Conservation (phyloP, 2,113 vertebrate genomes). For the Potamarius usumacintae region DNA sequence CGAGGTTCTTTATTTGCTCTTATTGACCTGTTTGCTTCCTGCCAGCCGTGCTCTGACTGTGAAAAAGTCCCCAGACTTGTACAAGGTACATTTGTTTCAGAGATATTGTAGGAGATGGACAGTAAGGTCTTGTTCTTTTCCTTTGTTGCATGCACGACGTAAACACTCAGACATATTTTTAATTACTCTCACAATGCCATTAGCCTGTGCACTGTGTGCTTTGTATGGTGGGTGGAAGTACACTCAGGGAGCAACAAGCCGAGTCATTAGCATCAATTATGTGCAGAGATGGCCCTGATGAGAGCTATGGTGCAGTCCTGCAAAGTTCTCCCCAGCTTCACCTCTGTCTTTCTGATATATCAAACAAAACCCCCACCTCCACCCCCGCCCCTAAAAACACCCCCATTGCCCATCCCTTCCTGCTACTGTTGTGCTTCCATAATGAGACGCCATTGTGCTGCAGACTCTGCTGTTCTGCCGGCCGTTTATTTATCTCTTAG, state of each 20-base stretch:
- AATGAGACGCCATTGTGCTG: constrained; percentile 52
- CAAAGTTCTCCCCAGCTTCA: not conserved
- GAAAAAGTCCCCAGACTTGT: constrained; percentile 51
- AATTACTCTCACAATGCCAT: constrained; percentile 49
- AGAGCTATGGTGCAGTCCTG: constrained; percentile 20
- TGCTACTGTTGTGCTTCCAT: constrained; percentile 25
- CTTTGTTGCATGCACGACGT: constrained; percentile 40
- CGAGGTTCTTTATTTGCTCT: constrained; percentile 45
- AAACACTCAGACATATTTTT: constrained; percentile 35
- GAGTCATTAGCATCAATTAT: constrained; percentile 56
- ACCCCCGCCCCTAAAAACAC: not conserved
- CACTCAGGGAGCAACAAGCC: constrained; percentile 43
- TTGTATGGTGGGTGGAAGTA: constrained; percentile 21
- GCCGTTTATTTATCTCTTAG: constrained; percentile 53
- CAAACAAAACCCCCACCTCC: not conserved
- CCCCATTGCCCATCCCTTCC: constrained; percentile 21
- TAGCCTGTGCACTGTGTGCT: constrained; percentile 28
- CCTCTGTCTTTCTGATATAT: constrained; percentile 5
- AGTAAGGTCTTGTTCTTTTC: constrained; percentile 53
- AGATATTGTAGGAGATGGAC: constrained; percentile 65
- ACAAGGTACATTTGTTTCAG: constrained; percentile 66
- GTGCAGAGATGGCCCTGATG: constrained; percentile 40
- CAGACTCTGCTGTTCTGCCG: constrained; percentile 28
- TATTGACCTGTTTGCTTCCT: constrained; percentile 38
- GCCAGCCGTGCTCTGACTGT: constrained; percentile 20